These are phyloP conservation scores for Pteria penguin DNA, from an alignment of 2,888 invertebrate genomes.

Conservation along the genomic window DNA sequence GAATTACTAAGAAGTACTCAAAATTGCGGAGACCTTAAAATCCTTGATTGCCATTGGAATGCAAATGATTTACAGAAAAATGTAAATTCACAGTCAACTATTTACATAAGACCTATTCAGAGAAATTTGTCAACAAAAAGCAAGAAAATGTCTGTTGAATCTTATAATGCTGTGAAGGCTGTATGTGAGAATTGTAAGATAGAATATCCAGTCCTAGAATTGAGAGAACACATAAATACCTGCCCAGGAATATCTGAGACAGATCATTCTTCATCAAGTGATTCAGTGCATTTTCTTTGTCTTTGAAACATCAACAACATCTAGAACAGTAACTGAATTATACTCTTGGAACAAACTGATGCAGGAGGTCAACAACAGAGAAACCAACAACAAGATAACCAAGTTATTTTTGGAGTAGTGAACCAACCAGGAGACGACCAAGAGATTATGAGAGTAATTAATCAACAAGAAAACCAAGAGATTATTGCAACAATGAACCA, in stretches of 20 bases:
- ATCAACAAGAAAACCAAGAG: too few species aligned
- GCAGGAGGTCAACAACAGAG: background rate
- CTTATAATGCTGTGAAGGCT: background rate
- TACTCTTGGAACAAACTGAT: too few species aligned
- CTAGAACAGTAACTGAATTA: too few species aligned
- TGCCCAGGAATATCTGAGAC: background rate
- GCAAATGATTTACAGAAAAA: constrained; percentile 27
- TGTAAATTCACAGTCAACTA: constrained; percentile 31
- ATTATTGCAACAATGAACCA: too few species aligned
- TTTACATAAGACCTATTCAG: constrained; percentile 41
- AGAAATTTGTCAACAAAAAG: constrained; percentile 3
- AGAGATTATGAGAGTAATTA: too few species aligned
- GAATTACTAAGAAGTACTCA: constrained; percentile 29
- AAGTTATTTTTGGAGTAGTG: too few species aligned
- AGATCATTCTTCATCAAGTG: background rate
- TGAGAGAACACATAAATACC: constrained; percentile 17
- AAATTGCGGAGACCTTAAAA: constrained; percentile 25
- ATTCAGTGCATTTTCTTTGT: too few species aligned
- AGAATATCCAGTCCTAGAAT: constrained; percentile 1
- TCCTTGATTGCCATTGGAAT: constrained; percentile 20
- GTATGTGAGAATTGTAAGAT: constrained; percentile 22
- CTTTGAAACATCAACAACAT: too few species aligned
- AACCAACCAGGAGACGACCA: too few species aligned
- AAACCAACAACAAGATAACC: background rate
- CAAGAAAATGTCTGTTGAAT: too few species aligned